phyloP scores from a whole-genome alignment of 2,113 vertebrate genomes.

The Upupa epops region DNA sequence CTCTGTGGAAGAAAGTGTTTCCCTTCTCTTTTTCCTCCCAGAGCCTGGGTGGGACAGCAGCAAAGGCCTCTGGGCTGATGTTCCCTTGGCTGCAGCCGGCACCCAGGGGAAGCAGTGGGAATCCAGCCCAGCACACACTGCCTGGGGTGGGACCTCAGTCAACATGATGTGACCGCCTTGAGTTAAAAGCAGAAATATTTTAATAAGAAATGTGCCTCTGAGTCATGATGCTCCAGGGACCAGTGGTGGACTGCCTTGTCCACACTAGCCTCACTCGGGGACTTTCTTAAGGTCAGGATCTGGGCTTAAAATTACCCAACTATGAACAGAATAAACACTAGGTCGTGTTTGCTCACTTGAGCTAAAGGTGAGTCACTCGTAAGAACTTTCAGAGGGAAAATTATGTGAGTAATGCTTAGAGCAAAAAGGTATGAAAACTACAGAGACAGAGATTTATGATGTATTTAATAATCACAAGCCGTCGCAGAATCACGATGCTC shows the following conservation, averaged over 20 bases:
- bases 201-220: conserved; percentile 46
- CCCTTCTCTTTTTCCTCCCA: neutral
- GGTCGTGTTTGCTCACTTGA: conserved; percentile 32
- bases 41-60: neutral
- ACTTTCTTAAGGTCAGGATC: conserved; percentile 61
- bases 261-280: conserved; percentile 22
- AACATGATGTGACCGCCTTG: neutral
- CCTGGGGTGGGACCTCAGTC: neutral
- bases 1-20: neutral
- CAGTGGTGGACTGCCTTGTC: neutral
- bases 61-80: neutral
- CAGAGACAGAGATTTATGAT: neutral
- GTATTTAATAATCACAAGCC: neutral
- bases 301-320: conserved; percentile 33
- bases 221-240: conserved; percentile 45
- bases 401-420: conserved; percentile 57
- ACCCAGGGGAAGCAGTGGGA: neutral
- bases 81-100: neutral
- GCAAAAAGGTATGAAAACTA: conserved; percentile 48
- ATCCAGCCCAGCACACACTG: neutral
- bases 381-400: conserved; percentile 63
- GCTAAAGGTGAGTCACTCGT: conserved; percentile 57
- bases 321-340: conserved; percentile 57
- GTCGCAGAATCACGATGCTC: neutral
- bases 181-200: conserved; percentile 48